Base-by-base conservation (phyloP, 1,140 invertebrate species). In the Cotesia vestalis region DNA sequence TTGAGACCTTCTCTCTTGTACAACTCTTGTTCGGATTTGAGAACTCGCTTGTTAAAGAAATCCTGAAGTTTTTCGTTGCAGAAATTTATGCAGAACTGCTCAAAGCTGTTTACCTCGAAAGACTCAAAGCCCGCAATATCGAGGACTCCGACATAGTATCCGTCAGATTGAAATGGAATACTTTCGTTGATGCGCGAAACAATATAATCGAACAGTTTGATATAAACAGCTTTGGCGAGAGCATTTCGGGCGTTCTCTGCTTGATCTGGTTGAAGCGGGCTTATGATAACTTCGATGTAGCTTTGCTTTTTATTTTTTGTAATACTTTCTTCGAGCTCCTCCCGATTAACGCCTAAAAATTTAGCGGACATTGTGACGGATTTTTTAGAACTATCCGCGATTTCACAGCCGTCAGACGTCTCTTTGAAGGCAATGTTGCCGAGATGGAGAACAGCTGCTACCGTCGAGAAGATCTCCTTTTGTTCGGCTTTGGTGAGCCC, bases 71-170 rank as follows among this genome's bases (percentile, higher is more conserved):
- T 97, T 85, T 97, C 96, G 85, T 97, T 97, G 84, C 95, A 97
- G 85, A 97, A 97, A 86, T 97, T 97, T 77, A 97, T 97, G 83
- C 95, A 96, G 83, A 97, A 96, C 85, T 97, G 95, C 84, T 98
- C 96, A 88, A 97, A 98, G 79, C 94, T 96, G 87, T 98, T 98
- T 59, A 95, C 91, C 72, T 95, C 94, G 86, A 98, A 98, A 87
- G 97, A 98, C 87, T 98, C 96, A 88, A 99, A 99, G 20, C 98
- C 98, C 75, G 98, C 98, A 82, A 99, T 99, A 86, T 99, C 98
- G 52, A 99, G 87, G 1, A 99, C 95, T 62, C 98, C 98, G 81
- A 99, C 98, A 81, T 98, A 99, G 71, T 93, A 94, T 68, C 92
- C 93, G 0, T 94, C 94, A 0, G 92, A 91, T 80, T 94, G 91